Evolutionary conservation across 2,888 invertebrate genomes (phyloP).

Genomic region (Pediacus dermestoides): DNA sequence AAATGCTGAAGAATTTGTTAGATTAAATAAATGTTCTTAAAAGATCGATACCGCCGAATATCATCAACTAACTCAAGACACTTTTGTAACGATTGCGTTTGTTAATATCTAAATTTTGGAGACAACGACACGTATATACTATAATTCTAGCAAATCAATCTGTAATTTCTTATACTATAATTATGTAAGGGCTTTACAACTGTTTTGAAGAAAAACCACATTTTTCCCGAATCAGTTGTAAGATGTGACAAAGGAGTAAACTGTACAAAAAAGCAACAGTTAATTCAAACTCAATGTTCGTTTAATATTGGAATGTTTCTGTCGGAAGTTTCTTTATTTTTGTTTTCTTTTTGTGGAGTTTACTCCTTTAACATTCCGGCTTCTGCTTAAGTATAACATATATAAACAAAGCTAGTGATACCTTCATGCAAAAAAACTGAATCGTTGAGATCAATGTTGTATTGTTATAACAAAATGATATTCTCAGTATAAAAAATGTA

Average conservation of each 20-base stretch:
- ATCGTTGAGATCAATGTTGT: slow-evolving; percentile 68
- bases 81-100: slow-evolving; percentile 38
- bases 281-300: too few species aligned
- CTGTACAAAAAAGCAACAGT: slow-evolving; percentile 6
- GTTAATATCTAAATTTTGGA: slow-evolving; percentile 42
- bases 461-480: slow-evolving; percentile 56
- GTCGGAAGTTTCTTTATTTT: too few species aligned
- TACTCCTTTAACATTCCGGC: slow-evolving; percentile 23
- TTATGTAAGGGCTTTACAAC: slow-evolving; percentile 20
- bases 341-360: too few species aligned
- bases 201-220: slow-evolving; percentile 14
- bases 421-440: slow-evolving; percentile 41
- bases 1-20: slow-evolving; percentile 9
- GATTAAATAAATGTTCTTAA: slow-evolving; percentile 15
- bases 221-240: slow-evolving; percentile 15
- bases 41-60: slow-evolving; percentile 40
- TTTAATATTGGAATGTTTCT: too few species aligned
- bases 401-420: slow-evolving; percentile 46
- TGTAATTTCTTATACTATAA: slow-evolving; percentile 28
- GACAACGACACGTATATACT: slow-evolving; percentile 51
- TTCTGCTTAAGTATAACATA: slow-evolving; percentile 41
- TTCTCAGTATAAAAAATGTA: slow-evolving; percentile 49
- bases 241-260: slow-evolving; percentile 14
- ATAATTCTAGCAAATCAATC: slow-evolving; percentile 26
- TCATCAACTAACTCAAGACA: slow-evolving; percentile 31